Conservation (phyloP, 2,888 invertebrate species). For the Cephus rjabovi region DNA sequence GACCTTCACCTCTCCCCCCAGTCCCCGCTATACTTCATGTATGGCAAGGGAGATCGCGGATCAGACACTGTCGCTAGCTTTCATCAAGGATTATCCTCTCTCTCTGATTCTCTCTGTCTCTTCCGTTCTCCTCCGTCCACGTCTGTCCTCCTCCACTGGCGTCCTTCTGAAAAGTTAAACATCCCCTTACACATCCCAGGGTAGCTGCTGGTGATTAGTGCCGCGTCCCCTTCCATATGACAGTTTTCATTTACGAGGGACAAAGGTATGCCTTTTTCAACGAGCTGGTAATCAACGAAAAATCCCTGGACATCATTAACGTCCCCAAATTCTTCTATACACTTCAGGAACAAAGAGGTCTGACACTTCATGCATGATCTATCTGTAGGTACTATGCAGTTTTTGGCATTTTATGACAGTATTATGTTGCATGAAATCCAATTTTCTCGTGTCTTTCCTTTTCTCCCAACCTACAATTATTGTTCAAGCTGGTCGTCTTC, state of each 20-base stretch:
- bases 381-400: background rate
- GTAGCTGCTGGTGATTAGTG: conserved; percentile 35
- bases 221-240: conserved; percentile 15
- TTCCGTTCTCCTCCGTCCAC: conserved; percentile 4
- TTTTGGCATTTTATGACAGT: background rate
- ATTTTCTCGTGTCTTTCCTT: background rate
- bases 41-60: conserved; percentile 34
- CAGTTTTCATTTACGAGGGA: conserved; percentile 8
- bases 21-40: background rate
- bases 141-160: background rate
- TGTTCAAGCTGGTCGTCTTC: background rate
- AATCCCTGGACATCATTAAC: background rate
- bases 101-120: conserved; percentile 22
- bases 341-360: background rate
- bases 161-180: conserved; percentile 32
- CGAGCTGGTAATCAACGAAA: background rate
- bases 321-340: background rate
- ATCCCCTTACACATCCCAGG: conserved; percentile 33
- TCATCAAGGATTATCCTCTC: conserved; percentile 44
- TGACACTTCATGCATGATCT: background rate
- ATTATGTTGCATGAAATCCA: background rate
- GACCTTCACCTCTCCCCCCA: background rate
- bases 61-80: conserved; percentile 42
- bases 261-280: background rate
- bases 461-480: background rate